Base-by-base conservation (phyloP, 64 coral and sea anemone species). In the Actinia tenebrosa region DNA sequence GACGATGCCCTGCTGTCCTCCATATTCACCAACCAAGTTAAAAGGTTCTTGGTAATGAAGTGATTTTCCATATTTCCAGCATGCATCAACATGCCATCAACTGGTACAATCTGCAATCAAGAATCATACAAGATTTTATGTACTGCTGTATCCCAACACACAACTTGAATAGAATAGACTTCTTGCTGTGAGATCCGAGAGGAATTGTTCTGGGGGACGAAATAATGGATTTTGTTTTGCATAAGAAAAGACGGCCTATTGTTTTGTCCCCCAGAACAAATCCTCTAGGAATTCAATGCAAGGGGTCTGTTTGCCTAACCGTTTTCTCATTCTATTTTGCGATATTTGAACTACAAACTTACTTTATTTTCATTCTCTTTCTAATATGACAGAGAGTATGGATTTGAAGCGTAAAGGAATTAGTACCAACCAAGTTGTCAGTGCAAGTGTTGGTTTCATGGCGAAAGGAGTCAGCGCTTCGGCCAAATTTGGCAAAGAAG, bases 21-120 rank as follows among this genome's bases (percentile, higher is more conserved):
- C 69, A 43, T 75, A 75, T 14, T 75, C 26, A 75, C 23, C 42
- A 14, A 75, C 26, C 27, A 75, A 30, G 69, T 42, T 75, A 75
- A 75, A 75, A 13, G 69, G 26, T 9, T 75, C 69, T 75, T 75
- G 23, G 27, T 75, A 75, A 75, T 75, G 69, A 75, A 75, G 69
- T 2, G 69, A 26, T 75, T 75, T 75, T 1, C 69, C 69, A 25
- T 75, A 75, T 42, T 75, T 75, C 69, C 69, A 75, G 26, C 13
- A 75, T 4, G 69, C 69, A 75, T 75, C 27, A 11, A 14, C 11
- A 37, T 37, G 30, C 30, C 30, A 72, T 72, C 69, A 72, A 42
- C 69, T 72, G 69, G 69, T 72, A 72, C 69, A 42, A 72, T 26
- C 69, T 72, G 27, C n/a, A 42, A 42, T 75, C 10, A 30, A 72